Conservation (phyloP, 2,113 vertebrate genomes). For the Ciconia boyciana region DNA sequence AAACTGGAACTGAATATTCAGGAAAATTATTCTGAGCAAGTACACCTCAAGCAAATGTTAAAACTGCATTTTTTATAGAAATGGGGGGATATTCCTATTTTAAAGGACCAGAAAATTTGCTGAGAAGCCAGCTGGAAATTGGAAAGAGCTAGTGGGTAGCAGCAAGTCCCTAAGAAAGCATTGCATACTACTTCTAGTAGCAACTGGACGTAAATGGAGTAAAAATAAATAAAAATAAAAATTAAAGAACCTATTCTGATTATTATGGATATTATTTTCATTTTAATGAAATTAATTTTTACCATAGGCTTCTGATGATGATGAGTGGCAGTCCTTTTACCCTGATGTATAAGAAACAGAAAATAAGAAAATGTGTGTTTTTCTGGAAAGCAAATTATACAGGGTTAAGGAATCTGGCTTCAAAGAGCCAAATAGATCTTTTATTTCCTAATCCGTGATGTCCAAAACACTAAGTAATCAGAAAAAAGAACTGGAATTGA, state of each 20-base stretch:
- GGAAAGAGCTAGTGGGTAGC: background rate
- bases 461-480: background rate
- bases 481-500: background rate
- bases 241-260: background rate
- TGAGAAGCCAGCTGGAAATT: background rate
- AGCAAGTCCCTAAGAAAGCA: background rate
- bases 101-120: background rate
- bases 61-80: background rate
- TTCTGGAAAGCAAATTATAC: background rate
- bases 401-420: background rate
- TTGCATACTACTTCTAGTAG: background rate
- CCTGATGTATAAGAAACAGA: background rate
- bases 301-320: background rate
- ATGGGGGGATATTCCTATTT: background rate
- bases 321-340: background rate
- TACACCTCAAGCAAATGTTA: background rate
- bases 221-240: background rate
- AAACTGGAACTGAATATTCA: background rate
- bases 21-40: background rate
- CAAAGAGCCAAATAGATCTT: background rate
- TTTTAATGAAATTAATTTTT: background rate
- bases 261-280: background rate
- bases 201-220: background rate
- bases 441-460: background rate
- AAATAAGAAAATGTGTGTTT: background rate